These are phyloP conservation scores for Helostoma temminkii DNA, from an alignment of 2,797 vertebrate genomes.

Conservation along the genomic window DNA sequence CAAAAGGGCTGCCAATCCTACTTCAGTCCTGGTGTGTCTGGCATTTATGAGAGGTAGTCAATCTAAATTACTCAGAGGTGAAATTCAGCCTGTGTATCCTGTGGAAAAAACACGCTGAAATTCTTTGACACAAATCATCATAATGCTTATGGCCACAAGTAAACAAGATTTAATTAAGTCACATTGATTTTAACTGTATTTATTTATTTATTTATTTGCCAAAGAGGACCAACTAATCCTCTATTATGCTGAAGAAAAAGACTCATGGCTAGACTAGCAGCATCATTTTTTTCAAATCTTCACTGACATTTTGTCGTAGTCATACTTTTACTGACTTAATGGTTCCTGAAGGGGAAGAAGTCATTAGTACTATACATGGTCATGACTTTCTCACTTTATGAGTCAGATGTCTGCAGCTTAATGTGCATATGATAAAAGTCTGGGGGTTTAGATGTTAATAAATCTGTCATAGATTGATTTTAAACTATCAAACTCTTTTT, in stretches of 20 bases:
- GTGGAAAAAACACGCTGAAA: slow-evolving; percentile 9
- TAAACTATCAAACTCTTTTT: slow-evolving; percentile 19
- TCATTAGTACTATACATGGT: slow-evolving; percentile 31
- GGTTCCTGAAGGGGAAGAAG: slow-evolving; percentile 24
- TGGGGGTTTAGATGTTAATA: slow-evolving; percentile 32
- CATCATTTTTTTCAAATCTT: slow-evolving; percentile 17
- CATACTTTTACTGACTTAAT: slow-evolving; percentile 9
- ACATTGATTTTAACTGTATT: slow-evolving; percentile 43
- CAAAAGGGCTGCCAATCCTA: slow-evolving; percentile 51
- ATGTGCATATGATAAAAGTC: slow-evolving; percentile 28
- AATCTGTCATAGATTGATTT: slow-evolving; percentile 22
- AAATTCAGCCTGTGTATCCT: slow-evolving; percentile 42
- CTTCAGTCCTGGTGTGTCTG: slow-evolving; percentile 50
- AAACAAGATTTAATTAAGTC: slow-evolving; percentile 69
- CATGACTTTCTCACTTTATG: slow-evolving; percentile 38
- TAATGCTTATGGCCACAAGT: slow-evolving; percentile 42
- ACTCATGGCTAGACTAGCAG: slow-evolving; percentile 6
- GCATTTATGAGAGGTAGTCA: slow-evolving; percentile 56
- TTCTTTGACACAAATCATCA: slow-evolving; percentile 49
- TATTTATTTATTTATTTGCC: slow-evolving; percentile 42
- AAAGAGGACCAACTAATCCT: slow-evolving; percentile 45
- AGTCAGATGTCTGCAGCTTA: slow-evolving; percentile 36
- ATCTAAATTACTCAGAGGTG: slow-evolving; percentile 57
- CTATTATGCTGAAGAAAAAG: slow-evolving; percentile 22
- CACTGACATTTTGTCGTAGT: slow-evolving; percentile 16